Evolutionary conservation across 2,888 invertebrate genomes (phyloP).

Genomic region (Desoria tigrina): DNA sequence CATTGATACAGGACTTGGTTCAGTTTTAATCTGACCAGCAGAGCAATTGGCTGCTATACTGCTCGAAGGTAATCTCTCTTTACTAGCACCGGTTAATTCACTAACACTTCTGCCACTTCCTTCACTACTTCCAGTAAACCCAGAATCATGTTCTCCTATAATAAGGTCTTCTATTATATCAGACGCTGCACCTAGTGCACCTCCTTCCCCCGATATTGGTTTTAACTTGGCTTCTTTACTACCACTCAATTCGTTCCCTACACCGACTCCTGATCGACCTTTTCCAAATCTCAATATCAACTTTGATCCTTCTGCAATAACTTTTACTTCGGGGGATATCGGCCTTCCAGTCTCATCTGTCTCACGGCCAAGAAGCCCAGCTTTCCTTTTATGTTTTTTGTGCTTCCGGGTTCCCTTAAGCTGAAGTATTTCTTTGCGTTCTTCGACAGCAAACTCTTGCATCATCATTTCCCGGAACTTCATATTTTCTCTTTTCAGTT

Average conservation of each 20-base stretch:
- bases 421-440: constrained; percentile 59
- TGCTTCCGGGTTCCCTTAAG: constrained; percentile 42
- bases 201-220: neutral
- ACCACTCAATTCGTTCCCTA: neutral
- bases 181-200: neutral
- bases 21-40: neutral
- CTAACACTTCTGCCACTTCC: constrained; percentile 40
- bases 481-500: constrained; percentile 81
- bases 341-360: constrained; percentile 36
- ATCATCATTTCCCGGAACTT: constrained; percentile 80
- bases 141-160: constrained; percentile 48
- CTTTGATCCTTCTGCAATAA: constrained; percentile 59
- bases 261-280: constrained; percentile 55
- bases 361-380: constrained; percentile 62
- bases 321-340: constrained; percentile 49
- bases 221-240: neutral
- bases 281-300: constrained; percentile 74
- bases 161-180: constrained; percentile 8
- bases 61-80: constrained; percentile 10
- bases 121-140: constrained; percentile 52
- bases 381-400: constrained; percentile 57
- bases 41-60: neutral
- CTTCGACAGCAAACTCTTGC: constrained; percentile 76
- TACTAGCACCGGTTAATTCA: constrained; percentile 16
- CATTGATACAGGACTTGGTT: neutral